phyloP scores from a whole-genome alignment of 2,113 vertebrate species.

The Gallinago undulata region DNA sequence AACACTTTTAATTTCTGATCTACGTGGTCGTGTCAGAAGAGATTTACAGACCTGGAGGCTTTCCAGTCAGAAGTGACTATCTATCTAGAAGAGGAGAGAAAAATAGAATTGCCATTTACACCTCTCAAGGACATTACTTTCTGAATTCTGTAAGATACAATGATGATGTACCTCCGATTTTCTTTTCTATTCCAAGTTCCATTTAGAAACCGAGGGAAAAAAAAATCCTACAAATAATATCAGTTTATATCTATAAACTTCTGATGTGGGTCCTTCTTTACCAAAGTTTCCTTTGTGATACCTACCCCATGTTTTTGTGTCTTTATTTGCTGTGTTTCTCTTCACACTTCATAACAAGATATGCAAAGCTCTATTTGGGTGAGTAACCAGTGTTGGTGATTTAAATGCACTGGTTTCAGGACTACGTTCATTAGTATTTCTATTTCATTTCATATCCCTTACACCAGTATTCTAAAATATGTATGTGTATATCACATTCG shows the following conservation, averaged over 20 bases:
- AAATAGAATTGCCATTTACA: background rate
- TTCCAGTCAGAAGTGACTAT: background rate
- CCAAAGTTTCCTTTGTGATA: background rate
- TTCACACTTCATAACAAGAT: background rate
- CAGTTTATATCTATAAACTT: background rate
- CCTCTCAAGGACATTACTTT: background rate
- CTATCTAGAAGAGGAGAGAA: background rate
- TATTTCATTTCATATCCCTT: background rate
- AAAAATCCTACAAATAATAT: background rate
- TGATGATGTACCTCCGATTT: background rate
- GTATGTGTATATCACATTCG: background rate
- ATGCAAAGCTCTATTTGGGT: background rate
- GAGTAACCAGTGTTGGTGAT: background rate
- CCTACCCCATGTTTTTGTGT: background rate
- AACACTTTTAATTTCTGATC: background rate
- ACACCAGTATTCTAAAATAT: background rate
- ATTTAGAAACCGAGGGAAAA: background rate
- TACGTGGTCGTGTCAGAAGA: background rate
- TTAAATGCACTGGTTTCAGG: background rate
- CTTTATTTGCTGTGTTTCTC: background rate
- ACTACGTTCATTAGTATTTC: background rate
- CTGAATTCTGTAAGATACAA: background rate
- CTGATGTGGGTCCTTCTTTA: background rate
- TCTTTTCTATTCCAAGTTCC: background rate
- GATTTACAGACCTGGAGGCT: background rate